Percentiles rank a stretch among this genome's conserved stretches.
Evolutionary conservation across 2,888 invertebrate genomes (phyloP).

Genomic region (Lasius platythorax): DNA sequence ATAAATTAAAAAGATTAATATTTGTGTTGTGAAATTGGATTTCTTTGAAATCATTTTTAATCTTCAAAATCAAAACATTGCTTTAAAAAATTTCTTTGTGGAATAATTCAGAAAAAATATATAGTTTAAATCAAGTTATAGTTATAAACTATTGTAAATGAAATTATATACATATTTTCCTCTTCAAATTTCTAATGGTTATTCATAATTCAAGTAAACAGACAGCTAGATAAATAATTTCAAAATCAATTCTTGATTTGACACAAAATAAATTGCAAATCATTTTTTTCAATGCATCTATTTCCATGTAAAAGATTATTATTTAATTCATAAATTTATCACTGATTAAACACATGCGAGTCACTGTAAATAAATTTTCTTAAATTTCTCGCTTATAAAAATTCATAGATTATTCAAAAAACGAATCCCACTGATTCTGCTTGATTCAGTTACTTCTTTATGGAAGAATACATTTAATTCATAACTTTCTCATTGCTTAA

Average conservation of each 20-base stretch:
- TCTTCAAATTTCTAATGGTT: background rate
- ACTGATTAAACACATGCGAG: background rate
- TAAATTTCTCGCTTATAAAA: background rate
- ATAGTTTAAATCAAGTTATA: background rate
- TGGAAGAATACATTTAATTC: background rate
- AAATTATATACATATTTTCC: background rate
- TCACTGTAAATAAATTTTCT: no score
- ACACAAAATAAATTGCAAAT: background rate
- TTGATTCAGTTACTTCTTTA: background rate
- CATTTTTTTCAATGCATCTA: background rate
- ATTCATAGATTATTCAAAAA: background rate
- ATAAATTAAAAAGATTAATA: background rate
- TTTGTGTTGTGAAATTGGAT: background rate
- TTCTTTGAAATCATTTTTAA: background rate
- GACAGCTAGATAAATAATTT: background rate
- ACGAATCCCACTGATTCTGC: background rate
- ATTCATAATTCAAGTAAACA: background rate
- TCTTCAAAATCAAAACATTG: background rate
- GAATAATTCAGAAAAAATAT: background rate
- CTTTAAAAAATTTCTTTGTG: background rate
- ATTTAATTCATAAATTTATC: background rate
- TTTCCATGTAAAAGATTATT: background rate
- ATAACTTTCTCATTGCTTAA: background rate
- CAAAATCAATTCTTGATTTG: background rate
- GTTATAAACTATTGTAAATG: background rate